phyloP scores from a whole-genome alignment of 2,888 invertebrate species.

The Malacosoma neustria region DNA sequence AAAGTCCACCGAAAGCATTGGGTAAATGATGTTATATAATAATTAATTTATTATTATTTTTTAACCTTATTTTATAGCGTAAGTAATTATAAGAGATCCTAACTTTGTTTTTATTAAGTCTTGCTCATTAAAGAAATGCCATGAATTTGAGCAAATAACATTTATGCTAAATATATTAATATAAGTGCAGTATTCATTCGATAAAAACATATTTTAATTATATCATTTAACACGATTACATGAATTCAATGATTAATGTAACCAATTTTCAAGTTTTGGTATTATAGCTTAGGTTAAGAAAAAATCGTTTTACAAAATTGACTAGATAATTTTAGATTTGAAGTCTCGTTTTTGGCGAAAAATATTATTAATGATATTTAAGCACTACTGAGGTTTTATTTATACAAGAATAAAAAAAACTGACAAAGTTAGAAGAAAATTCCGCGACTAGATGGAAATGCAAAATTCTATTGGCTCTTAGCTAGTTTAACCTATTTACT shows the following conservation, averaged over 20 bases:
- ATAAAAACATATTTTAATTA: too few species aligned
- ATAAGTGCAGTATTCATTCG: too few species aligned
- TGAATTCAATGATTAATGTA: too few species aligned
- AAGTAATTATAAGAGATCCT: slow-evolving; percentile 49
- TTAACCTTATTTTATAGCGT: slow-evolving; percentile 9
- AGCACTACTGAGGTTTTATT: too few species aligned
- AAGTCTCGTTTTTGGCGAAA: slow-evolving; percentile 45
- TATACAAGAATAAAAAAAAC: too few species aligned
- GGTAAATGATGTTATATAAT: slow-evolving; percentile 14
- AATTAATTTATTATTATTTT: slow-evolving; percentile 22
- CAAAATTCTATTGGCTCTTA: slow-evolving; percentile 15
- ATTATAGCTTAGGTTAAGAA: slow-evolving; percentile 51
- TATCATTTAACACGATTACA: too few species aligned
- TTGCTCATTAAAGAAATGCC: slow-evolving; percentile 62
- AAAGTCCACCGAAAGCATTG: slow-evolving; percentile 36
- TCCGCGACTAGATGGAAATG: slow-evolving; percentile 36
- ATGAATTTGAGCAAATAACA: slow-evolving; percentile 69
- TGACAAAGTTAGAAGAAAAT: slow-evolving; percentile 21
- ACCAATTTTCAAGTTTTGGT: slow-evolving; percentile 41
- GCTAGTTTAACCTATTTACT: neutral
- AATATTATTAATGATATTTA: slow-evolving; percentile 38
- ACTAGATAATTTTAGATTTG: slow-evolving; percentile 71
- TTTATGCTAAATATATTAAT: too few species aligned
- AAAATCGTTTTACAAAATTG: slow-evolving; percentile 42
- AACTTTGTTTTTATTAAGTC: slow-evolving; percentile 35